Base-by-base conservation (phyloP, 2,113 vertebrate species). In the Loxodonta africana region DNA sequence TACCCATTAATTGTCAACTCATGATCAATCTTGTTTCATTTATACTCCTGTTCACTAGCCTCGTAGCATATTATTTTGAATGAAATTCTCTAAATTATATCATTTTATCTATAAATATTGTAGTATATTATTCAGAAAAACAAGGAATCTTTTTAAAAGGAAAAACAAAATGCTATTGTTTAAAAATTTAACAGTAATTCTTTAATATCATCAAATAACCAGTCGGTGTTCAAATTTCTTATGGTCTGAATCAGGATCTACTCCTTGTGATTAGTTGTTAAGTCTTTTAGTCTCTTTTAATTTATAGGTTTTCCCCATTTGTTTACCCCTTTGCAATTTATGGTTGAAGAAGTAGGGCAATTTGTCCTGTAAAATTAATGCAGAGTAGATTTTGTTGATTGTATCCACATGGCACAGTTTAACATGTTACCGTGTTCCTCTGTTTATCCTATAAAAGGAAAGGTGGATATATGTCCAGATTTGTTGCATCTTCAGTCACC, bases 21-120 rank as follows among this genome's bases (percentile, higher is more conserved):
- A 77, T n/a, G 28, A 37, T 71, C 63, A 20, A 14, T 95, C 63
- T 96, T 78, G 37, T 92, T 90, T 77, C 62, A 60, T 83, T 37
- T 82, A 4, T 62, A 46, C 26, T 44, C 15, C 18, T 37, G 37
- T 71, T 81, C 14, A 33, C 51, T 96, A 92, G 33, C 28, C 48
- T 17, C 37, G 25, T 81, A 74, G 20, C 33, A 81, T 87, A 46
- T 53, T 78, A 87, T 83, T 86, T 87, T 94, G 80, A 95, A 90
- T 53, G 77, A 90, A 80, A 63, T 95, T 51, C 12, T 3, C 44
- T 80, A 69, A 7, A 81, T 97, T 67, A 88, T 90, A 12, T 71
- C 4, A 77, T 93, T 90, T 96, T 8, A 46, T 91, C 57, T 95
- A 30, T 95, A 92, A 87, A 87, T 83, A 94, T 57, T 92, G 94